Evolutionary conservation across 2,888 invertebrate species (phyloP).

Genomic region (Rhingia rostrata): DNA sequence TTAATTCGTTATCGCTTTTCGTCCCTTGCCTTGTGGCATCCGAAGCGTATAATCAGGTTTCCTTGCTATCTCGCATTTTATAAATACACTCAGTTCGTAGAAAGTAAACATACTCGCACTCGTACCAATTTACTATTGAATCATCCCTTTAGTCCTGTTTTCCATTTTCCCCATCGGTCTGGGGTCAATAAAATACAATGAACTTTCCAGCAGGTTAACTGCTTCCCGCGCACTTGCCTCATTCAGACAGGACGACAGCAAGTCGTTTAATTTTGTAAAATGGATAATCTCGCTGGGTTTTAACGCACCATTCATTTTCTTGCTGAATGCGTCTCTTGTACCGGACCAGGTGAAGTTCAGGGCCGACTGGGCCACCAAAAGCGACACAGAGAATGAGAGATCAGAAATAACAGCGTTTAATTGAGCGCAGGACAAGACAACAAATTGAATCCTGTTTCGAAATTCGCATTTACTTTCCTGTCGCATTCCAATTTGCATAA

Average conservation of each 20-base stretch:
- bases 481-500: constrained; percentile 71
- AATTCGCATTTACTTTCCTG: constrained; percentile 69
- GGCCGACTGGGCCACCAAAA: background rate
- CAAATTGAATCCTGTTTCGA: constrained; percentile 71
- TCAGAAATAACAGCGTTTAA: constrained; percentile 65
- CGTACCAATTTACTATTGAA: constrained; percentile 42
- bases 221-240: constrained; percentile 31
- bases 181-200: constrained; percentile 61
- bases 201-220: constrained; percentile 67
- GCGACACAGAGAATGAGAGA: background rate
- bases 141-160: constrained; percentile 34
- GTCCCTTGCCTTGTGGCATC: constrained; percentile 37
- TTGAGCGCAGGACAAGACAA: constrained; percentile 71
- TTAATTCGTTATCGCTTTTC: constrained; percentile 61
- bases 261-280: constrained; percentile 71
- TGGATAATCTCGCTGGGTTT: constrained; percentile 61
- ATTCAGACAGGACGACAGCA: constrained; percentile 40
- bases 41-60: constrained; percentile 68
- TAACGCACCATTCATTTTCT: constrained; percentile 62
- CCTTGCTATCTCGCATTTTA: constrained; percentile 50
- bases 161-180: constrained; percentile 12
- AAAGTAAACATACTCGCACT: constrained; percentile 5
- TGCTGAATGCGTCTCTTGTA: constrained; percentile 40
- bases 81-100: constrained; percentile 19
- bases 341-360: constrained; percentile 34